Conservation (phyloP, 2,113 vertebrate genomes). For the Cavia porcellus region DNA sequence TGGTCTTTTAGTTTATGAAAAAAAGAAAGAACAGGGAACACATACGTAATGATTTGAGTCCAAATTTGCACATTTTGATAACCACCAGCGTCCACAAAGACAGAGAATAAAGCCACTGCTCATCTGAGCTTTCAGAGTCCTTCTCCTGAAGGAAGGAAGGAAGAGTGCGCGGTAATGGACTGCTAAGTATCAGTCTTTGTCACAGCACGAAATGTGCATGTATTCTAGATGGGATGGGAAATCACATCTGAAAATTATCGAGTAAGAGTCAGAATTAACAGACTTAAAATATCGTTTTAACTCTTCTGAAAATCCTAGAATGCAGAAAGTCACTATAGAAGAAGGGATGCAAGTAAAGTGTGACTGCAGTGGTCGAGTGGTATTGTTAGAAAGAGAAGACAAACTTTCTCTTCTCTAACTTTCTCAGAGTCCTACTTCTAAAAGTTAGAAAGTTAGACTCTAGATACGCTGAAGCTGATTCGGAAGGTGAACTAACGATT, state of each 20-base stretch:
- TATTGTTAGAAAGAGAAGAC: no score
- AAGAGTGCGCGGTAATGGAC: background rate
- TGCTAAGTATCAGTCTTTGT: background rate
- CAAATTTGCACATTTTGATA: background rate
- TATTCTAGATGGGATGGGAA: background rate
- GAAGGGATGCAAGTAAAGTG: background rate
- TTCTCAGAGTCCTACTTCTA: no score
- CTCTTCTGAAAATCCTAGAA: background rate
- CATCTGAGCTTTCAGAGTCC: background rate
- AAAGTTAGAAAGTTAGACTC: background rate
- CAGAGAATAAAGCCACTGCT: background rate
- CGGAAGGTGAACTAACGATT: background rate
- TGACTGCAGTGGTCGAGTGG: background rate
- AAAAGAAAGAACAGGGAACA: background rate
- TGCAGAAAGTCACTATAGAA: background rate
- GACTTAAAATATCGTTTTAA: background rate
- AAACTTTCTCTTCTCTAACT: no score
- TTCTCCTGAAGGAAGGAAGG: background rate
- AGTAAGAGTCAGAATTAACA: background rate
- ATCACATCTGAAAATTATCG: background rate
- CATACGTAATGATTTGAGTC: background rate
- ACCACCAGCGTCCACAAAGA: accelerated
- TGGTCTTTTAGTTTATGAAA: background rate
- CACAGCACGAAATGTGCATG: background rate
- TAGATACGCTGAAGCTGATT: background rate